These are phyloP conservation scores for Lutjanus argentimaculatus DNA, from an alignment of 2,797 vertebrate genomes.

Conservation along the genomic window DNA sequence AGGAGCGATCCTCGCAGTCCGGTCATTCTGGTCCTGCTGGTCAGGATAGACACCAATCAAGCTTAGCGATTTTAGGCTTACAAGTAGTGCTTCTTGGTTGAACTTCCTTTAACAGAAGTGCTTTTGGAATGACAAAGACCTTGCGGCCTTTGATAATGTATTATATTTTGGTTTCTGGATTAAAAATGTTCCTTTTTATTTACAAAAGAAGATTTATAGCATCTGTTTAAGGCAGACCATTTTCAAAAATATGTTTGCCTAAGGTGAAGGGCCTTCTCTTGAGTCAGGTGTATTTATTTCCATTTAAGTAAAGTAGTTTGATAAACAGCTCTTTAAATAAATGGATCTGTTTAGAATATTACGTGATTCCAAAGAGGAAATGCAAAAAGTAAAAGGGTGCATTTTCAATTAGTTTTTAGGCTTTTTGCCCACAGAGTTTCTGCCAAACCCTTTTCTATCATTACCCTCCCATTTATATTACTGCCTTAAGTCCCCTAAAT, in stretches of 20 bases:
- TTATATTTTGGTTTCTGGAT: conserved; percentile 1
- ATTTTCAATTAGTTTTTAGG: conserved; percentile 70
- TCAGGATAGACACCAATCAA: background rate
- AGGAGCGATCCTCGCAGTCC: conserved; percentile 7
- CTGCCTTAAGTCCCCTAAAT: conserved; percentile 80
- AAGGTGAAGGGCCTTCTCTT: conserved; percentile 21
- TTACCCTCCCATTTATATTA: conserved; percentile 79
- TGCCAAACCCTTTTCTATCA: conserved; percentile 72
- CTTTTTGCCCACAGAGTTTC: conserved; percentile 60
- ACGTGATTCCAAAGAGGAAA: conserved; percentile 43
- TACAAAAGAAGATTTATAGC: conserved; percentile 21
- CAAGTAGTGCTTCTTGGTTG: background rate
- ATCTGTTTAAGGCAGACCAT: conserved; percentile 18
- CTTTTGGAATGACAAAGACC: background rate
- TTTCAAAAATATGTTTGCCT: conserved; percentile 27
- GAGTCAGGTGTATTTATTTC: conserved; percentile 49
- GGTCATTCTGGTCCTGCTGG: background rate
- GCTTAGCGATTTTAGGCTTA: background rate
- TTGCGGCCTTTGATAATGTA: conserved; percentile 20
- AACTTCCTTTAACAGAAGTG: background rate
- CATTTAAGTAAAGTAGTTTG: conserved; percentile 43
- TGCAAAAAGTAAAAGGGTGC: conserved; percentile 43
- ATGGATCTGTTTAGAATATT: conserved; percentile 45
- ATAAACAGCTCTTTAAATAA: conserved; percentile 64
- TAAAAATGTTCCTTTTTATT: conserved; percentile 19